Evolutionary conservation across 2,113 vertebrate genomes (phyloP), one percentile per base, ranked within the genome.

Genomic region (Nothobranchius furzeri): DNA sequence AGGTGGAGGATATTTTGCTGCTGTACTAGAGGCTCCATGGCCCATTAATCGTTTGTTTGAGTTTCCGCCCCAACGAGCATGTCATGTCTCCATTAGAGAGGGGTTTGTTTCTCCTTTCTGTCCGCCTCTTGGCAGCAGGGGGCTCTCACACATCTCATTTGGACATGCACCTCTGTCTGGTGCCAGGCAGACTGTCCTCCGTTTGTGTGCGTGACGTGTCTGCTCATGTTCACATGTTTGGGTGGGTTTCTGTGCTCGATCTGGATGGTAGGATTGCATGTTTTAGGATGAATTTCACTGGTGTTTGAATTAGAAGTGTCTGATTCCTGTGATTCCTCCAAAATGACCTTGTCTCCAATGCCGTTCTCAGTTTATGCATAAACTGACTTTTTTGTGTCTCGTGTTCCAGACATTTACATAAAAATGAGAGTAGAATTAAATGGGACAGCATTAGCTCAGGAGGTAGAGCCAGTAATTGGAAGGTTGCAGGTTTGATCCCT

Each of bases 21-120:
- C 85, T 80, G 75, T 78, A 88, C 85, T 78, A 61, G 88, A 87
- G 90, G 87, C 85, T 93, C 90, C 80, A 87, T 90, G 85, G 88
- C 87, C 90, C 91, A 92, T 92, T 93, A 90, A 92, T 92, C 85
- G 89, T 92, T 93, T 94, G 92, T 93, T 92, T 91, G 92, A 94
- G 91, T 92, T 93, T 94, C 90, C 84, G 90, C 92, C 88, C 90
- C 68, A 60, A 82, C 70, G 85, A 92, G 87, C 92, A 90, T 92
- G 90, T 94, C 91, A 92, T 91, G 89, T 93, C 91, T 93, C 93
- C 91, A 93, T 94, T 92, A 93, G 90, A 87, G 84, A 85, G 87
- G 6, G 87, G 89, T 90, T 93, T 93, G 89, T 93, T 93, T 88
- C 89, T 85, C 89, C 88, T 87, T 87, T 75, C 89, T 90, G 87